Base-by-base conservation (phyloP, 1,140 invertebrate genomes). In the Atta cephalotes region DNA sequence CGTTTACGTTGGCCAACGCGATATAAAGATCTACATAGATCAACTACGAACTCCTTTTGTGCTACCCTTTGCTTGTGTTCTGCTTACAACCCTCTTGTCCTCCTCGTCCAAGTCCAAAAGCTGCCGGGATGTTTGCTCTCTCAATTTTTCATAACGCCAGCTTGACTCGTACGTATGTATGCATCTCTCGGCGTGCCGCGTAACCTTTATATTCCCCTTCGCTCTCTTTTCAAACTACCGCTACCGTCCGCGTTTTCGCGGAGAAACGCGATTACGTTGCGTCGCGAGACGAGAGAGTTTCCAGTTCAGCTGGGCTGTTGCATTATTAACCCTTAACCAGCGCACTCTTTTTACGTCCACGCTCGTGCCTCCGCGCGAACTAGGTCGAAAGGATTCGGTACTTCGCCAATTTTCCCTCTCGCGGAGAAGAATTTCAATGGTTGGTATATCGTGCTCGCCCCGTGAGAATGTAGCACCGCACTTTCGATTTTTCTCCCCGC, bases 101-200 rank as follows among this genome's bases (percentile, higher is more conserved):
- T 58, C 25, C 35, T 58, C 16, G 10, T 49, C 25, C 45, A 39
- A 16, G 58, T 45, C 28, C 60, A 31, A 53, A 87, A 76, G 60
- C 60, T 79, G 65, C 28, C 65, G 78, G 88, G 76, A 81, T 89
- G 87, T 91, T 91, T 91, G 88, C 89, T 89, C 82, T 77, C 86
- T 90, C 82, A 90, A 90, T 88, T 86, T 91, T 90, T 91, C 82
- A 91, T 89, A 86, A 91, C 21, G 80, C 60, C 62, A 58, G 66
- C 72, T 82, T 65, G 56, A 51, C 65, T 66, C 35, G 56, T 76
- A 65, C 71, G 85, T 79, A 35, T 45, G 60, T 77, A 71, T 60
- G 21, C 39, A 51, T 51, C 53, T 53, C 56, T 71, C 58, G 39
- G 31, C 66, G 9, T 39, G 62, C 12, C 56, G 3, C 25, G n/a